A percentile compares a stretch with the other conserved stretches of the same genome.
Evolutionary conservation across 2,797 vertebrate species (phyloP).

Genomic region (Melanotaenia nigrans): DNA sequence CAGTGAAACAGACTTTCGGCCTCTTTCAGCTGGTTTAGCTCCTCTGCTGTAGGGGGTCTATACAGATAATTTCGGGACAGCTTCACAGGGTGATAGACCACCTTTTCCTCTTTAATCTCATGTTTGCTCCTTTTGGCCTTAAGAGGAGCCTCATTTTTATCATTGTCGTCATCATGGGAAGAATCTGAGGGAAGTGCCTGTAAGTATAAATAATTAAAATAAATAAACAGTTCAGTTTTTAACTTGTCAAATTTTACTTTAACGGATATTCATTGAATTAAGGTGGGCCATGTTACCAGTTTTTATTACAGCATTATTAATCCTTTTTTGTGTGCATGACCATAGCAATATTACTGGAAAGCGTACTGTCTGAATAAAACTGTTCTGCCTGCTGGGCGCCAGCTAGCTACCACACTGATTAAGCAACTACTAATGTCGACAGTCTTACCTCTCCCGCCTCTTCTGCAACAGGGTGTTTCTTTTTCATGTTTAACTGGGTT

Average conservation of each 20-base stretch:
- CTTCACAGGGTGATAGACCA: slow-evolving; percentile 83
- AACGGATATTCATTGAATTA: not conserved
- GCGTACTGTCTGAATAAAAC: not conserved
- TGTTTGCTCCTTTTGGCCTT: slow-evolving; percentile 74
- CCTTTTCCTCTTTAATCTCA: slow-evolving; percentile 29
- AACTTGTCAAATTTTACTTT: not conserved
- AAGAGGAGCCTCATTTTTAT: slow-evolving; percentile 34
- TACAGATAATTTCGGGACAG: slow-evolving; percentile 89
- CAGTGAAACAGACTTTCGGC: slow-evolving; percentile 95
- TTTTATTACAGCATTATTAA: not conserved
- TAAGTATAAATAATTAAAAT: slow-evolving; percentile 7
- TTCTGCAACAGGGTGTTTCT: slow-evolving; percentile 23
- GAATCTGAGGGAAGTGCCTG: slow-evolving; percentile 62
- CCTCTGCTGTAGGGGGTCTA: slow-evolving; percentile 91
- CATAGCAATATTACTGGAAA: not conserved
- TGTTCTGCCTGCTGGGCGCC: not conserved
- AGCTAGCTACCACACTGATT: not conserved
- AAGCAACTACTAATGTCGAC: not conserved
- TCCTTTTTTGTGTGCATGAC: not conserved
- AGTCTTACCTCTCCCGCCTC: slow-evolving; percentile 50
- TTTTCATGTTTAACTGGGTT: slow-evolving; percentile 58
- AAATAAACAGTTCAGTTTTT: not conserved
- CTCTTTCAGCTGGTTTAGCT: slow-evolving; percentile 92
- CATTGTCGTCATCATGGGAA: slow-evolving; percentile 17
- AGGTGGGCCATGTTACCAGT: too few species aligned